Evolutionary conservation across 2,113 vertebrate species (phyloP).

Genomic region (Copsychus sechellarum): DNA sequence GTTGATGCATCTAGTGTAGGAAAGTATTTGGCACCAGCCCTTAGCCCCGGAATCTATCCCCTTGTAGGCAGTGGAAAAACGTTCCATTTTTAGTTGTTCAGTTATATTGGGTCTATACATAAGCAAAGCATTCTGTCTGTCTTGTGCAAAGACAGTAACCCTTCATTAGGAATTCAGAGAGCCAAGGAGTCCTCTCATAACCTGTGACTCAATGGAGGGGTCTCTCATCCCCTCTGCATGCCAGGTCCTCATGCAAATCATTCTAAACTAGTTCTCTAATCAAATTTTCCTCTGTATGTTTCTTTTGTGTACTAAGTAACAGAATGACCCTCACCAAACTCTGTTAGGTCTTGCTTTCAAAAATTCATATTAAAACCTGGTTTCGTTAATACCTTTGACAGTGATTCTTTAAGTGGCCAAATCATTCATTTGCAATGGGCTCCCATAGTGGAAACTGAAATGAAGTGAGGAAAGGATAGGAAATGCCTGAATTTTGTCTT

Average conservation of each 20-base stretch:
- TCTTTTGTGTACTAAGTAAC: background rate
- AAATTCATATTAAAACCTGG: background rate
- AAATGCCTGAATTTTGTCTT: background rate
- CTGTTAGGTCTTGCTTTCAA: background rate
- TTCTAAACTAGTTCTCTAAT: background rate
- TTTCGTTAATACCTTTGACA: background rate
- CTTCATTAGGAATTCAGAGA: background rate
- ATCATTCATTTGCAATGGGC: background rate
- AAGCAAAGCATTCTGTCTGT: background rate
- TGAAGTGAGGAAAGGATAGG: rapidly evolving
- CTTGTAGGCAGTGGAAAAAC: background rate
- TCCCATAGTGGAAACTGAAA: background rate
- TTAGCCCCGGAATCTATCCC: background rate
- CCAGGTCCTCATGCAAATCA: background rate
- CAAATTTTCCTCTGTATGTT: background rate
- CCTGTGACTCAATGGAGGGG: no score
- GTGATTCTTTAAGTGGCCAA: background rate
- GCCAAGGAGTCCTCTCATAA: background rate
- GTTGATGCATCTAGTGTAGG: slow-evolving; percentile 33
- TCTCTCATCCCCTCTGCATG: background rate
- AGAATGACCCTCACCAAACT: background rate
- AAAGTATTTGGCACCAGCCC: slow-evolving; percentile 20
- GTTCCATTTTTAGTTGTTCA: background rate
- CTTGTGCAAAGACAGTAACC: background rate
- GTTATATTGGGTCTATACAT: background rate